Percentiles rank a stretch among this genome's conserved stretches.
phyloP scores from a whole-genome alignment of 2,113 vertebrate genomes.

The Ctenomys sociabilis region DNA sequence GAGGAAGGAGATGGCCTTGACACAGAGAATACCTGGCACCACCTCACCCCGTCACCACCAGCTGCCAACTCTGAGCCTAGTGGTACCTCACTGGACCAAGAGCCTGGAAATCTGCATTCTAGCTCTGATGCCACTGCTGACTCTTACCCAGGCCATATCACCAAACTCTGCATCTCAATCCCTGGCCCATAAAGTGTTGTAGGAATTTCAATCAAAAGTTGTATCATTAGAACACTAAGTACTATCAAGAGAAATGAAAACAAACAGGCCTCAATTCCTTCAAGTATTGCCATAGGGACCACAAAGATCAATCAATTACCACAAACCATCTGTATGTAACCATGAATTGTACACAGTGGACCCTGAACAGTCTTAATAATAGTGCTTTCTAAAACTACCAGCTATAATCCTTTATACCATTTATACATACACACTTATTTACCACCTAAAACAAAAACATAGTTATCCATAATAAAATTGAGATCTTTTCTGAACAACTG shows the following conservation, averaged over 20 bases:
- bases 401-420: not conserved
- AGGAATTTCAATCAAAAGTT: not conserved
- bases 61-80: not conserved
- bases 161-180: not conserved
- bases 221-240: not conserved
- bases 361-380: not conserved
- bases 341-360: not conserved
- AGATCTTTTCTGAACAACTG: not conserved
- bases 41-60: too few species aligned
- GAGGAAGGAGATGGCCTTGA: not conserved
- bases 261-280: not conserved
- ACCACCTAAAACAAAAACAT: not conserved
- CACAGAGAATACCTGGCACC: not conserved
- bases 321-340: not conserved
- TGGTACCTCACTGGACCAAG: not conserved
- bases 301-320: not conserved
- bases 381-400: not conserved
- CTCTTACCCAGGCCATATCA: not conserved
- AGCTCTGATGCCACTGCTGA: not conserved
- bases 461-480: conserved; percentile 2
- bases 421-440: not conserved
- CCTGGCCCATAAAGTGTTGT: not conserved
- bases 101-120: not conserved
- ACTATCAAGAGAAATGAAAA: not conserved
- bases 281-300: not conserved